Evolutionary conservation across 2,113 vertebrate genomes (phyloP).

Genomic region (Amphiprion ocellaris): DNA sequence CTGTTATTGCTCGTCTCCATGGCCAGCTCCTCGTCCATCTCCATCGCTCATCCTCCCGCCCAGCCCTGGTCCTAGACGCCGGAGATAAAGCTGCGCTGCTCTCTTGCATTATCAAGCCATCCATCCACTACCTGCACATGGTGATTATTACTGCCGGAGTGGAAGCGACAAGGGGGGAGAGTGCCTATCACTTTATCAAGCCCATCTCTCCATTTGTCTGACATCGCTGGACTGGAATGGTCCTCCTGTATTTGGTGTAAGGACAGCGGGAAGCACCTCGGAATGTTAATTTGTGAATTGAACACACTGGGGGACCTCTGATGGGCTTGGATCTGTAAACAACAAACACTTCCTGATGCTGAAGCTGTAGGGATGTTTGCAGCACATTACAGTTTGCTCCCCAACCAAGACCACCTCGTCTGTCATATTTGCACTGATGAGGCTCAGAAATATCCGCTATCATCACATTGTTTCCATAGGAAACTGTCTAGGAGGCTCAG

Average conservation of each 20-base stretch:
- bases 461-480: too few relatives aligned
- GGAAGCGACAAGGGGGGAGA: conserved; percentile 19
- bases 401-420: too few relatives aligned
- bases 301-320: background rate
- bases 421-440: too few relatives aligned
- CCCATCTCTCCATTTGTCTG: conserved; percentile 38
- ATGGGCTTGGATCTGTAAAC: background rate
- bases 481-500: too few relatives aligned
- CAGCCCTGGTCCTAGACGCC: conserved; percentile 49
- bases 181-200: conserved; percentile 24
- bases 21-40: background rate
- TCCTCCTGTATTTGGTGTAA: conserved; percentile 13
- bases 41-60: conserved; percentile 49
- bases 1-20: conserved; percentile 18
- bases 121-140: conserved; percentile 51
- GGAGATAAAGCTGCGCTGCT: conserved; percentile 54
- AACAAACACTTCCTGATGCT: conserved; percentile 3
- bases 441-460: too few relatives aligned
- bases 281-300: conserved; percentile 41
- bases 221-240: conserved; percentile 8
- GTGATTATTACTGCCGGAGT: conserved; percentile 52
- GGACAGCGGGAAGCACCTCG: conserved; percentile 6
- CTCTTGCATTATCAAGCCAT: conserved; percentile 65
- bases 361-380: background rate
- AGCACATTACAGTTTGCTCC: background rate